phyloP scores from a whole-genome alignment of 2,113 vertebrate genomes.

The Lanius collurio region DNA sequence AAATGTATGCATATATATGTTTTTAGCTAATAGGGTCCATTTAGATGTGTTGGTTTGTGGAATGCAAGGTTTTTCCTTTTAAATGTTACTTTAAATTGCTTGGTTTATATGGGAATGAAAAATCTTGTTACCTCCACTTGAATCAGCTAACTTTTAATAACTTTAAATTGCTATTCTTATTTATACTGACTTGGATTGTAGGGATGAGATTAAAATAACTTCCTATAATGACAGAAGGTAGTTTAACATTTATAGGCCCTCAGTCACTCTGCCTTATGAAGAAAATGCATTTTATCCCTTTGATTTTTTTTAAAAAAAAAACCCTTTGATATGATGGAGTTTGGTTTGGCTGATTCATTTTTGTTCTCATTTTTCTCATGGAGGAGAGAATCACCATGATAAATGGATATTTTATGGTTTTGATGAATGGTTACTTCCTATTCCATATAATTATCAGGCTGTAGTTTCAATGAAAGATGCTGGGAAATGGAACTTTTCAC shows the following conservation, averaged over 20 bases:
- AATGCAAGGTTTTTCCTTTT: neutral
- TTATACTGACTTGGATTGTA: slow-evolving; percentile 6
- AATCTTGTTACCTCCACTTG: neutral
- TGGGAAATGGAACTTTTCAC: slow-evolving; percentile 76
- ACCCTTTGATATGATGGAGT: slow-evolving; percentile 8
- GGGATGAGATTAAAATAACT: slow-evolving; percentile 13
- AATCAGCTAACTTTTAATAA: slow-evolving; percentile 24
- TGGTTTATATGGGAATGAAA: neutral
- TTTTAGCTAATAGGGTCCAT: neutral
- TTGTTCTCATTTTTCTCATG: slow-evolving; percentile 39
- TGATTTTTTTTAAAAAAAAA: neutral
- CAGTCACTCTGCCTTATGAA: neutral
- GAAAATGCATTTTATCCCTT: slow-evolving; percentile 26
- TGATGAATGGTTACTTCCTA: slow-evolving; percentile 78
- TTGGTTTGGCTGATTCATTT: slow-evolving; percentile 70
- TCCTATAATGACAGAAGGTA: slow-evolving; percentile 17
- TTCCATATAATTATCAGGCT: slow-evolving; percentile 72
- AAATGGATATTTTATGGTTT: slow-evolving; percentile 70
- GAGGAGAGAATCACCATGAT: slow-evolving; percentile 58
- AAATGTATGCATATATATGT: neutral
- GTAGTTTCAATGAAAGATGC: slow-evolving; percentile 75
- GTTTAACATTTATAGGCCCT: neutral
- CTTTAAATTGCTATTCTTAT: slow-evolving; percentile 10
- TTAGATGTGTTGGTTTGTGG: neutral
- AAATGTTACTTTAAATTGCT: neutral